A percentile compares a stretch with the other conserved stretches of the same genome.
Evolutionary conservation across 1,140 invertebrate genomes (phyloP).

Genomic region (Drosophila saltans): DNA sequence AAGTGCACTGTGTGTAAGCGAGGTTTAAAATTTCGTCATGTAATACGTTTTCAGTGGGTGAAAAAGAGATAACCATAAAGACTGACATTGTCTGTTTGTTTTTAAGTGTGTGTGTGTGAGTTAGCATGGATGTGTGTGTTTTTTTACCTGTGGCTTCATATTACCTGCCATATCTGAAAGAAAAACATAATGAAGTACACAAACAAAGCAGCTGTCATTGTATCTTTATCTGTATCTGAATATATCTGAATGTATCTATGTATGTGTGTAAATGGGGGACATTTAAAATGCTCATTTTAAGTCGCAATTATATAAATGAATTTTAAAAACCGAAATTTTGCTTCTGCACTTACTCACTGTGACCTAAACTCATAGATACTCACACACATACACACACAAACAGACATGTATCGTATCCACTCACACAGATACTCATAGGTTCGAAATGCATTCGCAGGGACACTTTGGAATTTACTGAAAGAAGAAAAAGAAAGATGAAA

Average conservation of each 20-base stretch:
- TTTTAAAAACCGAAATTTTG: constrained; percentile 40
- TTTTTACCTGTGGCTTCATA: constrained; percentile 63
- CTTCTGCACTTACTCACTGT: constrained; percentile 2
- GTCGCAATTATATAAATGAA: constrained; percentile 68
- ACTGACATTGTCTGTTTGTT: constrained; percentile 22
- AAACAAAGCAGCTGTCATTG: constrained; percentile 28
- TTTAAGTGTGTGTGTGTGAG: constrained; percentile 25
- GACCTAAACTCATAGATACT: constrained; percentile 11
- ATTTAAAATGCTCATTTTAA: constrained; percentile 64
- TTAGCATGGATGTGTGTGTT: constrained; percentile 19
- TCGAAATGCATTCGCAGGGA: constrained; percentile 34
- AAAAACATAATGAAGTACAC: constrained; percentile 49
- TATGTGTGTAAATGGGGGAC: constrained; percentile 43
- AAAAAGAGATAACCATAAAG: constrained; percentile 45
- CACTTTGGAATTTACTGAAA: constrained; percentile 28
- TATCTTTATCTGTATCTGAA: constrained; percentile 10
- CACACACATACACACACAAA: constrained; percentile 20
- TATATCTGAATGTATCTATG: constrained; percentile 42
- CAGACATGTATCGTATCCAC: not conserved
- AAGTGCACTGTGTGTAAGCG: constrained; percentile 55
- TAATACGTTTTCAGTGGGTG: constrained; percentile 26
- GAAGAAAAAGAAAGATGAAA: constrained; percentile 10
- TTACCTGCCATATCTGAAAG: constrained; percentile 63
- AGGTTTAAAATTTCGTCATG: constrained; percentile 67
- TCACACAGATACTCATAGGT: constrained; percentile 12